These are phyloP conservation scores for Aurelia coerulea DNA, from an alignment of 30 jellyfish, hydroid and myxozoan genomes.

Conservation along the genomic window DNA sequence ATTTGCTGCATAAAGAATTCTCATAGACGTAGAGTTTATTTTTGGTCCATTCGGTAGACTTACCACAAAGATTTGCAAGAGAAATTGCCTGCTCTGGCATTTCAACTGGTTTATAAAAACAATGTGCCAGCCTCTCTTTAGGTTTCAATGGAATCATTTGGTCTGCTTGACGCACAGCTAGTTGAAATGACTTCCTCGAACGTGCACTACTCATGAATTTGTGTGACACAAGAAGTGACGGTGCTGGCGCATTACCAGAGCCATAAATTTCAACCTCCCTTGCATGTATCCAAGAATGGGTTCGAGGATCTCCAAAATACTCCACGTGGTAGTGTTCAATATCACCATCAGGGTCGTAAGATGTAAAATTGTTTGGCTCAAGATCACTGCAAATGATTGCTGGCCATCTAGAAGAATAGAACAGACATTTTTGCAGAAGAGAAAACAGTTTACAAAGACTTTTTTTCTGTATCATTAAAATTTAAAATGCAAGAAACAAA, in stretches of 20 bases:
- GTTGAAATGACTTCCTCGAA: constrained; percentile 54
- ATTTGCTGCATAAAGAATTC: too few relatives aligned
- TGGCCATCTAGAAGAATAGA: constrained; percentile 56
- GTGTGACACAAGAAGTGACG: constrained; percentile 21
- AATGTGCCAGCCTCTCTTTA: constrained; percentile 44
- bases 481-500: too few relatives aligned
- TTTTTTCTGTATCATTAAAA: too few relatives aligned
- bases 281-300: constrained; percentile 74
- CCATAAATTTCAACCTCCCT: constrained; percentile 63
- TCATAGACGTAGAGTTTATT: too few relatives aligned
- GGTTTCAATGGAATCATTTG: constrained; percentile 10
- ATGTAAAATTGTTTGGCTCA: constrained; percentile 19
- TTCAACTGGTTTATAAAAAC: constrained; percentile 27
- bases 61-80: too few relatives aligned
- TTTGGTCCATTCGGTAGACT: too few relatives aligned
- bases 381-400: constrained; percentile 64
- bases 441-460: not conserved
- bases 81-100: too few relatives aligned
- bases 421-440: not conserved
- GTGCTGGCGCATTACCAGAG: constrained; percentile 65
- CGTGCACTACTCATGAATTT: constrained; percentile 16
- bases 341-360: constrained; percentile 52
- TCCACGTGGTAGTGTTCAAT: constrained; percentile 67
- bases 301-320: constrained; percentile 70
- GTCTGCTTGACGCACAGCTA: constrained; percentile 56